Base-by-base conservation (phyloP, 1,140 invertebrate species). In the Coenobita brevimanus region DNA sequence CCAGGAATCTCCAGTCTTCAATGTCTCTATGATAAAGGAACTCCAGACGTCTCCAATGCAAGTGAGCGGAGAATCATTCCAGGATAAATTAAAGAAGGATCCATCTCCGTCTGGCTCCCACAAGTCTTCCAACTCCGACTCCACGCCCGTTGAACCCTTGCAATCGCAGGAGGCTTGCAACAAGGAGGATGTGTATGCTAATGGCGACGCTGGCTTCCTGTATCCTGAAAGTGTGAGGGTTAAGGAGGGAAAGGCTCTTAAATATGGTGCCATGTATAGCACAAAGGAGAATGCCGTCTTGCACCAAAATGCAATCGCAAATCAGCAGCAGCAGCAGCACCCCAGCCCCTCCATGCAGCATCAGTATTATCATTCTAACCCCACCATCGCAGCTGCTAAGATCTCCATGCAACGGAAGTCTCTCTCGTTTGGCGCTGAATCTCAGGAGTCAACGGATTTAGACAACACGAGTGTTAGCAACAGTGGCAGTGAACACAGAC, bases 21-120 rank as follows among this genome's bases (percentile, higher is more conserved):
- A 88, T 88, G 86, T 88, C 8, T 82, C 67, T 64, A 88, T 88
- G 86, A 88, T 88, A 21, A 88, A 88, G n/a, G 86, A 88, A 30
- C 46, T 88, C 6, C 86, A 88, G 79, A 88, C 86, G n/a, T 88
- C 86, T 24, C 86, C 86, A 15, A 88, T 88, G 86, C 86, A 88
- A 75, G 86, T 88, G 3, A 88, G 86, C 82, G 86, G 79, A 41
- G 80, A 82, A 50, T 76, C 86, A 13, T 80, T 82, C 60, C 86
- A 88, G 46, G 86, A 82, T 62, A 80, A 82, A 38, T 38, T 82
- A 33, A 76, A 64, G 57, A 38, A 67, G 36, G 85, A 87, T 15
- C 30, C 6, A 2, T 87, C 85, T n/a, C 85, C 86, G 24, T 64
- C 67, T 4, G 15, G 50, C 24, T 75, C 86, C 17, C 67, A 67